These are phyloP conservation scores for Daptonema setosum DNA, from an alignment of 2,888 invertebrate genomes.

Conservation along the genomic window DNA sequence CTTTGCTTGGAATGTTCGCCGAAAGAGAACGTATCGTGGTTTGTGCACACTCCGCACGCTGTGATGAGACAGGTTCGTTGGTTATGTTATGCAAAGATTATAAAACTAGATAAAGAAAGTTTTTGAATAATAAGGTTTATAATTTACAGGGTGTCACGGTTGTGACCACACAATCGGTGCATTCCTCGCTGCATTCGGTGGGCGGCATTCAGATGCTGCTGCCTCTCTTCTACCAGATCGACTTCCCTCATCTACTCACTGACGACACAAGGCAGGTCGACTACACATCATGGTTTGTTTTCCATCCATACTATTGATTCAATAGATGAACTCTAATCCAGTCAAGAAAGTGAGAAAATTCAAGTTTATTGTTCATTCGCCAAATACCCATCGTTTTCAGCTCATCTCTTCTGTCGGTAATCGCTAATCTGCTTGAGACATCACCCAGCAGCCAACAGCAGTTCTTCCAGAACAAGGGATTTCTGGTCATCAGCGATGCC, in stretches of 20 bases:
- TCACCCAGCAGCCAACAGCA: slow-evolving; percentile 95
- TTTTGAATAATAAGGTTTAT: too few species aligned
- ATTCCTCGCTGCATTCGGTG: slow-evolving; percentile 91
- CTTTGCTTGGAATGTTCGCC: slow-evolving; percentile 92
- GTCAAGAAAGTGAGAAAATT: too few species aligned
- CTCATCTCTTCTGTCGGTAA: slow-evolving; percentile 81
- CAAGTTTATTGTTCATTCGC: too few species aligned
- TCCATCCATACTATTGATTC: too few species aligned
- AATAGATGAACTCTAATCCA: too few species aligned
- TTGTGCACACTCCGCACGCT: slow-evolving; percentile 97
- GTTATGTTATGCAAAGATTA: not conserved
- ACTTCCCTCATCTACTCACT: slow-evolving; percentile 42
- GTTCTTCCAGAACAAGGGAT: slow-evolving; percentile 93
- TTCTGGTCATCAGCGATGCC: slow-evolving; percentile 90
- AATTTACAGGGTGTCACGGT: slow-evolving; percentile 78
- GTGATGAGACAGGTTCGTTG: slow-evolving; percentile 69
- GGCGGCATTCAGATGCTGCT: slow-evolving; percentile 81
- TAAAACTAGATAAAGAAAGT: too few species aligned
- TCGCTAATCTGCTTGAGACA: slow-evolving; percentile 85
- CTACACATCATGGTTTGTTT: slow-evolving; percentile 30
- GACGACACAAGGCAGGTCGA: slow-evolving; percentile 26
- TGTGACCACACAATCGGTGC: slow-evolving; percentile 93
- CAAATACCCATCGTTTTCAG: slow-evolving; percentile 37
- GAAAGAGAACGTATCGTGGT: slow-evolving; percentile 85
- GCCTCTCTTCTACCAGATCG: slow-evolving; percentile 88